phyloP scores from a whole-genome alignment of 2,888 invertebrate genomes.

The Stenchaetothrips biformis region DNA sequence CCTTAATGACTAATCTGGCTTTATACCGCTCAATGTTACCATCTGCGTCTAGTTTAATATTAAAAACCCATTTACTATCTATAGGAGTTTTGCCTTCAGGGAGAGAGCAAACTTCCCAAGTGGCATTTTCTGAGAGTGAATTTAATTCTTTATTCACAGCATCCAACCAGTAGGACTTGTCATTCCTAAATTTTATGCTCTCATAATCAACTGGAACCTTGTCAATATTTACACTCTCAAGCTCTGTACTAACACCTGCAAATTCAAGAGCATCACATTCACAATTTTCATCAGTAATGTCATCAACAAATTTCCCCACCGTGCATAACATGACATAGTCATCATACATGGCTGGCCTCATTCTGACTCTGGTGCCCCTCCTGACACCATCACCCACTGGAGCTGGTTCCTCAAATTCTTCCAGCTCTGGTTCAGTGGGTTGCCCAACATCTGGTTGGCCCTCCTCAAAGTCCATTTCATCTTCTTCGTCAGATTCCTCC shows the following conservation, averaged over 20 bases:
- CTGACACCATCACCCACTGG: not conserved
- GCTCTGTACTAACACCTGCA: not conserved
- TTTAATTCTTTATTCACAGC: not conserved
- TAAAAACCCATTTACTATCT: slow-evolving; percentile 27
- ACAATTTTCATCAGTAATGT: not conserved
- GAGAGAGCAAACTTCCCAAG: not conserved
- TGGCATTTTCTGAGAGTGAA: not conserved
- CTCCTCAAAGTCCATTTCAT: not conserved
- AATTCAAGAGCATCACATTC: not conserved
- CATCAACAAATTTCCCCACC: not conserved
- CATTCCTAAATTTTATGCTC: not conserved
- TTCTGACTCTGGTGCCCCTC: not conserved
- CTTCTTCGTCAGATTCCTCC: not conserved
- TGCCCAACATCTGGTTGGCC: too few relatives aligned
- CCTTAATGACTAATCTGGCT: slow-evolving; percentile 34
- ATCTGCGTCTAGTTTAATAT: slow-evolving; percentile 3
- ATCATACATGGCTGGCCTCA: not conserved
- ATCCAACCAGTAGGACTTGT: not conserved
- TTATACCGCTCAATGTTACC: slow-evolving; percentile 27
- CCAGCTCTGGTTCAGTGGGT: too few relatives aligned
- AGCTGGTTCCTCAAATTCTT: too few relatives aligned
- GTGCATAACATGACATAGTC: not conserved
- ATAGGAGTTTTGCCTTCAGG: slow-evolving; percentile 12
- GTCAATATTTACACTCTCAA: not conserved
- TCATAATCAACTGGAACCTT: not conserved